A percentile compares a stretch with the other conserved stretches of the same genome.
phyloP scores from a whole-genome alignment of 92 coral and sea anemone genomes.

The Phenganax stokvisi region DNA sequence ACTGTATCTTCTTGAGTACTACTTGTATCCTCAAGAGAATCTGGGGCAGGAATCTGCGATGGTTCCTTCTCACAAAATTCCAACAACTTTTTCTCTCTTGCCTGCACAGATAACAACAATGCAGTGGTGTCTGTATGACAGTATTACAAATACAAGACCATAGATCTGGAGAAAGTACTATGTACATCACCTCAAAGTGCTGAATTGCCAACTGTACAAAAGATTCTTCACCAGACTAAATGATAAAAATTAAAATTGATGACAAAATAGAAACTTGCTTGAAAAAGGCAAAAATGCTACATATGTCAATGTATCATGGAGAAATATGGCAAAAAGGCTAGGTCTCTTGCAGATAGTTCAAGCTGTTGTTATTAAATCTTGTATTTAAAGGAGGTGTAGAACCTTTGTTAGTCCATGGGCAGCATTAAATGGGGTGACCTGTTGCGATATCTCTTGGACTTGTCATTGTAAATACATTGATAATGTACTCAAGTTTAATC shows the following conservation, averaged over 20 bases:
- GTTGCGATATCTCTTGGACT: no score
- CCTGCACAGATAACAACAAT: slow-evolving; percentile 1
- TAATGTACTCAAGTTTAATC: no score
- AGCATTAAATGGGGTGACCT: no score
- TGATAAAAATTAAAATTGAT: not conserved
- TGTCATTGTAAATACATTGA: no score
- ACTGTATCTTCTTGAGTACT: not conserved
- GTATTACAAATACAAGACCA: no score
- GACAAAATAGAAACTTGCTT: not conserved
- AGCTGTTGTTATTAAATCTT: not conserved
- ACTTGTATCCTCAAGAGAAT: slow-evolving; percentile 27
- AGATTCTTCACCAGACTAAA: slow-evolving; percentile 43
- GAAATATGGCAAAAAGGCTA: not conserved
- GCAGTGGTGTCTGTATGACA: not conserved
- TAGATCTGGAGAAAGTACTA: not conserved
- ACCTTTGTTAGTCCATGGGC: no score
- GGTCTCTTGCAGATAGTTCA: not conserved
- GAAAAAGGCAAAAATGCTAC: not conserved
- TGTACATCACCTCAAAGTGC: slow-evolving; percentile 38
- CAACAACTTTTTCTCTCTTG: slow-evolving; percentile 20
- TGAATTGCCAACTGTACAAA: slow-evolving; percentile 45
- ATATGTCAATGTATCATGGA: not conserved
- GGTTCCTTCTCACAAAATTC: slow-evolving; percentile 35
- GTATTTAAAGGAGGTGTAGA: no score
- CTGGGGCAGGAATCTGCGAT: slow-evolving; percentile 18